Percentiles rank a stretch among this genome's conserved stretches.
phyloP scores from a whole-genome alignment of 2,113 vertebrate species.

The Diadophis punctatus region DNA sequence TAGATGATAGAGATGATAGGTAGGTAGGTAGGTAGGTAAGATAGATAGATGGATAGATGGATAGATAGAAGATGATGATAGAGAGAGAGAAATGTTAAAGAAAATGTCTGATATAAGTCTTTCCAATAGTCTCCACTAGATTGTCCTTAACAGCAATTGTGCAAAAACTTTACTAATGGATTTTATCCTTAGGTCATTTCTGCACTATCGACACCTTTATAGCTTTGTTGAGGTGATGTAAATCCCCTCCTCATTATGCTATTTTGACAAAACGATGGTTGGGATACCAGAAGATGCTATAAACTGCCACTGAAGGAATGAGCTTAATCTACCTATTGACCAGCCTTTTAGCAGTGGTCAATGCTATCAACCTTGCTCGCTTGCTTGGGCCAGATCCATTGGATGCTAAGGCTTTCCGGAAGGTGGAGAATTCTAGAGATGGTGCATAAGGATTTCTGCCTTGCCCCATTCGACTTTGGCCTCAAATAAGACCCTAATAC shows the following conservation, averaged over 20 bases:
- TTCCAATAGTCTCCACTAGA: background rate
- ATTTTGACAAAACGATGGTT: background rate
- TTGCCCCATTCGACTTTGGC: background rate
- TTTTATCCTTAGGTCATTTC: background rate
- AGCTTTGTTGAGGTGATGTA: background rate
- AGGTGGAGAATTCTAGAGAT: background rate
- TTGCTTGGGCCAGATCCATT: background rate
- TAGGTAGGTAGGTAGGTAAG: too few relatives aligned
- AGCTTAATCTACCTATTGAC: background rate
- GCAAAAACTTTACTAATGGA: background rate
- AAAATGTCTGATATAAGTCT: constrained; percentile 20
- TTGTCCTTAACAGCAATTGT: constrained; percentile 39
- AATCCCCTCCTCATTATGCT: background rate
- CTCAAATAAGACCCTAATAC: too few relatives aligned
- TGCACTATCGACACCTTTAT: background rate
- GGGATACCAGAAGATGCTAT: background rate
- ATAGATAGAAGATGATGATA: too few relatives aligned
- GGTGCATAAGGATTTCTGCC: background rate
- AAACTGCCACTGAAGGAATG: background rate
- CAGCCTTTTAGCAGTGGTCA: background rate
- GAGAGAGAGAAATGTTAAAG: background rate
- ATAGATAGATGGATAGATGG: too few relatives aligned
- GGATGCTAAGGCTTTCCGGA: background rate
- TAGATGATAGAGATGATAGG: too few relatives aligned
- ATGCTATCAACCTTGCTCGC: background rate